phyloP scores from a whole-genome alignment of 2,888 invertebrate species.

The Acleris emargana region DNA sequence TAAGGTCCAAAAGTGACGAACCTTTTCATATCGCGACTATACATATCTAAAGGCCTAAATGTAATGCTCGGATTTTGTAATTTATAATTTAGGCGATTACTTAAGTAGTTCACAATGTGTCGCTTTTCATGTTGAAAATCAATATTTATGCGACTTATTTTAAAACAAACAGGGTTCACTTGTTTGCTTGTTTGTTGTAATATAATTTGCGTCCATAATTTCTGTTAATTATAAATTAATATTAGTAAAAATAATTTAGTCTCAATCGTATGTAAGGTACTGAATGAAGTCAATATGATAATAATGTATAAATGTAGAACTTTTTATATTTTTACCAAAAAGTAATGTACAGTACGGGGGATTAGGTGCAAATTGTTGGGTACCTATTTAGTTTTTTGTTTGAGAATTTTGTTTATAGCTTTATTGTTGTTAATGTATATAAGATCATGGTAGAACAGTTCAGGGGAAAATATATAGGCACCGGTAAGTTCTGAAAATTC shows the following conservation, averaged over 20 bases:
- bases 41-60: constrained; percentile 24
- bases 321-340: constrained; percentile 34
- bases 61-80: background rate
- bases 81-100: constrained; percentile 14
- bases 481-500: too few species aligned
- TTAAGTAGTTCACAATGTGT: constrained; percentile 5
- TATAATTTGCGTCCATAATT: constrained; percentile 21
- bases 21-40: too few species aligned
- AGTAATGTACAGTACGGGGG: constrained; percentile 5
- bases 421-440: too few species aligned
- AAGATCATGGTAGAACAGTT: too few species aligned
- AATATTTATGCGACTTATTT: background rate
- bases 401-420: background rate
- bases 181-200: background rate
- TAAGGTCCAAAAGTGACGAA: too few species aligned
- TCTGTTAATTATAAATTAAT: background rate
- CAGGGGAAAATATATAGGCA: too few species aligned
- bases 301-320: constrained; percentile 33
- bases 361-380: constrained; percentile 5
- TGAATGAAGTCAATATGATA: constrained; percentile 33
- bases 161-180: constrained; percentile 1
- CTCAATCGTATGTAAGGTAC: constrained; percentile 19
- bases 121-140: background rate
- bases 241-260: constrained; percentile 11
- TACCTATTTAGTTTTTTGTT: constrained; percentile 2